phyloP scores from a whole-genome alignment of 2,888 invertebrate species.

The Xestoiulus laeticollis region DNA sequence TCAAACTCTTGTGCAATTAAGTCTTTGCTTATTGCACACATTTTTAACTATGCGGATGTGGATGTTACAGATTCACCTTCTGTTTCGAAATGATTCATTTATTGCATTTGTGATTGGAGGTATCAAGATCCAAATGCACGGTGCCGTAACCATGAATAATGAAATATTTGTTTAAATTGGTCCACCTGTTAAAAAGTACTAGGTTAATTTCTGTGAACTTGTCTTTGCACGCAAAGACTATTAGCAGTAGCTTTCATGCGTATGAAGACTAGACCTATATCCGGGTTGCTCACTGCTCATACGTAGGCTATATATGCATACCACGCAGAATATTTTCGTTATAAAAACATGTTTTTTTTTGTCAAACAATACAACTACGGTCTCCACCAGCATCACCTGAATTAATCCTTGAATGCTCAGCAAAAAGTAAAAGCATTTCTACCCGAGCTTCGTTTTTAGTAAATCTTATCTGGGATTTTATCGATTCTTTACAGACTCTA shows the following conservation, averaged over 20 bases:
- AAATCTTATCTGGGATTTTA: background rate
- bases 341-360: background rate
- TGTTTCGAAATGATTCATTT: too few species aligned
- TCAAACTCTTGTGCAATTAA: too few species aligned
- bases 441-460: background rate
- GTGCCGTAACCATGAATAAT: background rate
- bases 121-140: background rate
- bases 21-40: too few species aligned
- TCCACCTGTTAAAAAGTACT: background rate
- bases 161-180: background rate
- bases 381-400: background rate
- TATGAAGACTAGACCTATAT: background rate
- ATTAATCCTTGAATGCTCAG: background rate
- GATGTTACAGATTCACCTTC: too few species aligned
- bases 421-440: background rate
- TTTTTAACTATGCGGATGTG: too few species aligned
- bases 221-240: background rate
- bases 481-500: background rate
- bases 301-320: too few species aligned
- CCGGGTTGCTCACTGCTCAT: background rate
- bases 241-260: background rate
- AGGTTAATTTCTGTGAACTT: background rate
- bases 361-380: background rate
- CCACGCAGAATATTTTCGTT: background rate
- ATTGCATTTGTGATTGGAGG: too few species aligned